Base-by-base conservation (phyloP, 2,113 vertebrate species). In the Tragulus kanchil region DNA sequence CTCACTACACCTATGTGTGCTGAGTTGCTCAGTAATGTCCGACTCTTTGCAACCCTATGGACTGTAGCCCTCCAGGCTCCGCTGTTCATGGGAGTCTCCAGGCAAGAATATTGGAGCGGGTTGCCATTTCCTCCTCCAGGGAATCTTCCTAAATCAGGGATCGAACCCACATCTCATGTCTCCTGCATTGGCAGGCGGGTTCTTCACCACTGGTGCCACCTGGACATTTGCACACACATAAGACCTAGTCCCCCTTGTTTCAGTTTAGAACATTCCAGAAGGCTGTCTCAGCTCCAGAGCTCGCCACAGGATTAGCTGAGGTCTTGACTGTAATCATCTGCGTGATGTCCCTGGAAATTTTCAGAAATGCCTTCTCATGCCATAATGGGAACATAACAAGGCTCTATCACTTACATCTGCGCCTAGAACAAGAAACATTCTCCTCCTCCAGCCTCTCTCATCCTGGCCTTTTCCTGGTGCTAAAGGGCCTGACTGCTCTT, bases 401-500 rank as follows among this genome's bases (percentile, higher is more conserved):
- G 36, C n/a, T 65, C 1, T 6, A 5, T 54, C 73, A 42, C n/a
- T 17, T 1, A 45, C 2, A 2, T 21, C 56, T 15, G 10, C 1
- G 9, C 52, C 59, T 26, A 12, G 1, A 61, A 1, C 26, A n/a
- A 77, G 56, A 59, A 28, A 28, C 83, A 1, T 4, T 77, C 3
- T 65, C 67, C 8, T 7, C 23, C 14, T 73, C 50, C 48, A 28
- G 28, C 19, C 9, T 16, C 31, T 28, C 21, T 13, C 7, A 45
- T 26, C 25, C 28, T 10, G 12, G 14, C n/a, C 59, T 65, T 42
- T 26, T 7, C 17, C 10, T 62, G 17, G 50, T 9, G 8, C 9
- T 2, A 4, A 1, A 13, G 9, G 3, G 13, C 1, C 10, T 6
- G 28, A 21, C 1, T 0, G 15, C 56, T 77, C 78, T 26, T 8